Conservation (phyloP, 2,888 invertebrate species). For the Drosophila melanosoma region DNA sequence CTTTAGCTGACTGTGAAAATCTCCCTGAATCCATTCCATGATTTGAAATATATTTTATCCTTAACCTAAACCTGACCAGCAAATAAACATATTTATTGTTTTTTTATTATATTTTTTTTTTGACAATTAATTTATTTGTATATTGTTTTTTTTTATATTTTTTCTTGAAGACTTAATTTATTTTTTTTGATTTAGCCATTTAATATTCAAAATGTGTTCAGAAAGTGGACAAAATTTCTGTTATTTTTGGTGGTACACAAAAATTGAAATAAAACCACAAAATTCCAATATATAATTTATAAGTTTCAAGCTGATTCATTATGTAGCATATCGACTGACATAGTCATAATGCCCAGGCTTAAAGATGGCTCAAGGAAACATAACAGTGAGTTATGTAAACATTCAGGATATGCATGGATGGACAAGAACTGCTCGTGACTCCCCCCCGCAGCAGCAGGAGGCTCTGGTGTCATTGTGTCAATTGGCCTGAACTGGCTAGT, state of each 20-base stretch:
- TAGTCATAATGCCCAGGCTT: not conserved
- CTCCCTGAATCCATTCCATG: no score
- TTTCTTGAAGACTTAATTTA: not conserved
- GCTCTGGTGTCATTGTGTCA: slow-evolving; percentile 75
- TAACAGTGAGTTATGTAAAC: slow-evolving; percentile 69
- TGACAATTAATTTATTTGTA: not conserved
- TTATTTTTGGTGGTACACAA: not conserved
- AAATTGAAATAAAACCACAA: not conserved
- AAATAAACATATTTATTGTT: not conserved
- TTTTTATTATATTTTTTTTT: not conserved
- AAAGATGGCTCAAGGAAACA: slow-evolving; percentile 12
- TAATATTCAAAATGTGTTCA: not conserved
- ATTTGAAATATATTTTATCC: not conserved
- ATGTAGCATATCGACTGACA: not conserved
- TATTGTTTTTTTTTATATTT: not conserved
- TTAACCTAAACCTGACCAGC: not conserved
- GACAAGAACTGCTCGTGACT: slow-evolving; percentile 11
- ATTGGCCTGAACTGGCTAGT: slow-evolving; percentile 55
- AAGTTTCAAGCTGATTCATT: no score
- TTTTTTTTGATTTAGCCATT: not conserved
- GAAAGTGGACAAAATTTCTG: not conserved
- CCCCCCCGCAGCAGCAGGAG: slow-evolving; percentile 13
- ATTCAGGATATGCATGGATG: slow-evolving; percentile 45
- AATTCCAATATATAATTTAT: not conserved
- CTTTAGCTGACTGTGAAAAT: not conserved